Evolutionary conservation across 2,797 vertebrate genomes (phyloP).

Genomic region (Hypotaenidia okinawae): DNA sequence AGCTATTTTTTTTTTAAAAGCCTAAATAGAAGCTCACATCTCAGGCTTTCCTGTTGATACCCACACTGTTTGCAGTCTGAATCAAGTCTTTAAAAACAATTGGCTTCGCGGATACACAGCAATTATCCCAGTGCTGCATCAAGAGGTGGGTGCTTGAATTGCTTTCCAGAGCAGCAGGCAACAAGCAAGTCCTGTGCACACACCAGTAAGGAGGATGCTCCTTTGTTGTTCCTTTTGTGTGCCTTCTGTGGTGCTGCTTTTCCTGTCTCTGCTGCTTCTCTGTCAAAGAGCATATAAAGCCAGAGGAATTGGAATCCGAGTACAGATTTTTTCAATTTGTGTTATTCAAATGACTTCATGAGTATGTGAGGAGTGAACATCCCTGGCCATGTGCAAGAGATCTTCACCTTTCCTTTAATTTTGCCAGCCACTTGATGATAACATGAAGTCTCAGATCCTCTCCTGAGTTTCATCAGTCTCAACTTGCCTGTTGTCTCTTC

Average conservation of each 20-base stretch:
- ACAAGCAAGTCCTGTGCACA: neutral
- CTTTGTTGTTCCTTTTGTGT: neutral
- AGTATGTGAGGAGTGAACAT: neutral
- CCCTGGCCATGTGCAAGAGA: neutral
- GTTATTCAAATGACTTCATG: neutral
- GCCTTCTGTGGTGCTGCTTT: neutral
- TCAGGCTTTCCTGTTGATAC: neutral
- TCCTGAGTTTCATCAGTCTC: neutral
- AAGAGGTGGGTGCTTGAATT: neutral
- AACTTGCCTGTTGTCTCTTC: neutral
- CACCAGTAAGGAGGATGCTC: neutral
- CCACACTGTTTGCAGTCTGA: neutral
- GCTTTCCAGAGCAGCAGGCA: neutral
- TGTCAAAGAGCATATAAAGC: neutral
- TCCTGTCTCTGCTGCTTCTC: neutral
- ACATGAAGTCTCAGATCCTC: neutral
- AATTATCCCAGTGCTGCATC: neutral
- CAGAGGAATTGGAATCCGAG: neutral
- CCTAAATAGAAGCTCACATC: neutral
- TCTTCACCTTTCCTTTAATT: neutral
- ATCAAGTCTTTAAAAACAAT: neutral
- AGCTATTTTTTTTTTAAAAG: neutral
- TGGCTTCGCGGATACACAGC: neutral
- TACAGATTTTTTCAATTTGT: neutral
- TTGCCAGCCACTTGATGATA: neutral